These are phyloP conservation scores for Origma solitaria DNA, from an alignment of 2,113 vertebrate genomes.

Conservation along the genomic window DNA sequence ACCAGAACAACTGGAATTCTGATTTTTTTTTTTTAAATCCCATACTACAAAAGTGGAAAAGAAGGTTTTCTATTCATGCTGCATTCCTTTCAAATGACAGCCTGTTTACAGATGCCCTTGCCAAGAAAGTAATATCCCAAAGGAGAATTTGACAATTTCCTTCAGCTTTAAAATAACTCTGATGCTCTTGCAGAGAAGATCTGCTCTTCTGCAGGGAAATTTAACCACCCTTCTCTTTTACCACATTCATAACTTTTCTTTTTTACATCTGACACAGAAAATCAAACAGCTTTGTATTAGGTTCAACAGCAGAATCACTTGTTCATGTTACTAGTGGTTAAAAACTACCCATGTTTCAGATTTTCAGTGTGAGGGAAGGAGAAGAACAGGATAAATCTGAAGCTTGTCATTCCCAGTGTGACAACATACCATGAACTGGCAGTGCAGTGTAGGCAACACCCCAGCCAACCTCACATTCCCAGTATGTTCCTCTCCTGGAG, in stretches of 20 bases:
- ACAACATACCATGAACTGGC: background rate
- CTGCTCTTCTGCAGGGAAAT: background rate
- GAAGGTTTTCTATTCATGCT: background rate
- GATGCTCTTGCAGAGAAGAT: background rate
- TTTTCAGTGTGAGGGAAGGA: background rate
- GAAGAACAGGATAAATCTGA: background rate
- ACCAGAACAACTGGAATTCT: background rate
- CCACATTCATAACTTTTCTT: background rate
- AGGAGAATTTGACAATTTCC: constrained; percentile 32
- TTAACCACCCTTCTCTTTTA: background rate
- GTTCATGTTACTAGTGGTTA: background rate
- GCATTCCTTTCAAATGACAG: constrained; percentile 45
- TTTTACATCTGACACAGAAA: background rate
- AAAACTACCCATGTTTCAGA: background rate
- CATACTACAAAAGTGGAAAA: background rate
- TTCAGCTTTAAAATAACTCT: constrained; percentile 32
- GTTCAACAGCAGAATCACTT: background rate
- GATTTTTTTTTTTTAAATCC: background rate
- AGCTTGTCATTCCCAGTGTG: background rate
- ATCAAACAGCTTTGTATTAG: background rate
- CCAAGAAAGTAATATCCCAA: constrained; percentile 45
- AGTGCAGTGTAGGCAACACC: background rate
- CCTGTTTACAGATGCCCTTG: constrained; percentile 27
- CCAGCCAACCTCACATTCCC: background rate
- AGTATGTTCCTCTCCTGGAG: background rate